These are phyloP conservation scores for Sphaeridia pumilis DNA, from an alignment of 2,888 invertebrate species.

Conservation along the genomic window DNA sequence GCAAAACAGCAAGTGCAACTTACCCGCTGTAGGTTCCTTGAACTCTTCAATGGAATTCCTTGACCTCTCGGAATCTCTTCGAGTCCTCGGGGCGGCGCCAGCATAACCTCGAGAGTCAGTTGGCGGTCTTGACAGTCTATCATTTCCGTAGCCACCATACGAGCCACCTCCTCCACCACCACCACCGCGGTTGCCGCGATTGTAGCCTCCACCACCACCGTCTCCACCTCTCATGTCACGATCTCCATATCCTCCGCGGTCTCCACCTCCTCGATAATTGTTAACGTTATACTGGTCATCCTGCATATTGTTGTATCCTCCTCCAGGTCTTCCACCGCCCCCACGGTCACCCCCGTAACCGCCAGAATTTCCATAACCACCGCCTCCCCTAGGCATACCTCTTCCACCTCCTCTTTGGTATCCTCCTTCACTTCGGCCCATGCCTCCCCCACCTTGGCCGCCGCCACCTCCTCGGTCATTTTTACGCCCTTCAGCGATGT, in stretches of 20 bases:
- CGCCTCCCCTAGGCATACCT: conserved; percentile 32
- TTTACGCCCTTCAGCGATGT: conserved; percentile 68
- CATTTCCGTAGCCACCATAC: conserved; percentile 25
- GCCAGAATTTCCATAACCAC: too few relatives aligned
- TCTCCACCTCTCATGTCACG: conserved; percentile 36
- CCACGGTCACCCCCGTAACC: conserved; percentile 34
- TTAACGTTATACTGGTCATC: conserved; percentile 34
- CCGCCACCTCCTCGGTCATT: conserved; percentile 55
- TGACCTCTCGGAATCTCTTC: conserved; percentile 36
- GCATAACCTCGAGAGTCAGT: conserved; percentile 15
- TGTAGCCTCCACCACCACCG: conserved; percentile 17
- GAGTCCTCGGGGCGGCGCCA: conserved; percentile 23
- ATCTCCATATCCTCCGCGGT: too few relatives aligned
- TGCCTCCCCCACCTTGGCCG: conserved; percentile 44
- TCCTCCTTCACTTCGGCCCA: conserved; percentile 39
- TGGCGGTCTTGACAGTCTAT: conserved; percentile 9
- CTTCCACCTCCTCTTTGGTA: conserved; percentile 46
- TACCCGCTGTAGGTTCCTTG: conserved; percentile 43
- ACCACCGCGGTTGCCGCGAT: conserved; percentile 27
- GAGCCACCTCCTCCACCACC: conserved; percentile 27
- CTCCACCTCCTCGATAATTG: conserved; percentile 39
- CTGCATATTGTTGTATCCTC: conserved; percentile 33
- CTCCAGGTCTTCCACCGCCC: conserved; percentile 24
- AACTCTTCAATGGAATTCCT: conserved; percentile 39
- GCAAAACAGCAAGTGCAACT: too few relatives aligned